A percentile compares a stretch with the other conserved stretches of the same genome.
phyloP scores from a whole-genome alignment of 2,113 vertebrate species.

The Polypterus senegalus region DNA sequence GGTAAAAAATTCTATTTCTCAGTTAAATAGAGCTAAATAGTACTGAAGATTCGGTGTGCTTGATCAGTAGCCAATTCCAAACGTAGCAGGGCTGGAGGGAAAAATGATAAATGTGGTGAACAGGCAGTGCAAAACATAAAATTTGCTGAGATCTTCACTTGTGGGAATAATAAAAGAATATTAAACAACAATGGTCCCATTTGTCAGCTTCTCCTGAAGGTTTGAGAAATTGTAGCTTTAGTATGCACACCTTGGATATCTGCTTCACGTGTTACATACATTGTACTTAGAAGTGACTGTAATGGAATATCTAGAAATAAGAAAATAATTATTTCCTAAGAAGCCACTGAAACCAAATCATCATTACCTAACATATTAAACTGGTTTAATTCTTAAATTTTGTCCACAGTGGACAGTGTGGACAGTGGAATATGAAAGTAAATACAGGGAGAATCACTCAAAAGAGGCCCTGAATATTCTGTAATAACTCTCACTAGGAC shows the following conservation, averaged over 20 bases:
- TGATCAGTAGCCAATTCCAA: slow-evolving; percentile 6
- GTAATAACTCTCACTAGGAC: too few relatives aligned
- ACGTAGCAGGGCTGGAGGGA: slow-evolving; percentile 7
- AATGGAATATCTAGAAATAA: slow-evolving; percentile 17
- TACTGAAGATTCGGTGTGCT: slow-evolving; percentile 11
- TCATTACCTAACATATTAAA: slow-evolving; percentile 18
- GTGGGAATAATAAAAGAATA: slow-evolving; percentile 18
- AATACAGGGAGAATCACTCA: too few relatives aligned
- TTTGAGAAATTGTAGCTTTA: slow-evolving; percentile 18
- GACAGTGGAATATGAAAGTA: too few relatives aligned
- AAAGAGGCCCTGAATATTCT: too few relatives aligned
- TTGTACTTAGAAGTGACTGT: slow-evolving; percentile 9
- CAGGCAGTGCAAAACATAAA: slow-evolving; percentile 19
- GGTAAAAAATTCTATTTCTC: slow-evolving; percentile 18
- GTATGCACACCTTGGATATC: slow-evolving; percentile 18
- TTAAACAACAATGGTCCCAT: slow-evolving; percentile 4
- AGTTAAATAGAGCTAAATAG: slow-evolving; percentile 12
- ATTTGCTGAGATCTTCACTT: slow-evolving; percentile 17
- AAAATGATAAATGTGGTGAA: slow-evolving; percentile 15
- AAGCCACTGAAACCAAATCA: slow-evolving; percentile 22
- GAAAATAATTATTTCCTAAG: slow-evolving; percentile 14
- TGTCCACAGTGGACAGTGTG: neutral
- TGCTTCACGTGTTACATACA: neutral
- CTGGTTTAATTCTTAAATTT: slow-evolving; percentile 16
- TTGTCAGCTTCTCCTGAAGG: slow-evolving; percentile 13